These are phyloP conservation scores for Aythya baeri DNA, from an alignment of 2,113 vertebrate genomes.

Conservation along the genomic window DNA sequence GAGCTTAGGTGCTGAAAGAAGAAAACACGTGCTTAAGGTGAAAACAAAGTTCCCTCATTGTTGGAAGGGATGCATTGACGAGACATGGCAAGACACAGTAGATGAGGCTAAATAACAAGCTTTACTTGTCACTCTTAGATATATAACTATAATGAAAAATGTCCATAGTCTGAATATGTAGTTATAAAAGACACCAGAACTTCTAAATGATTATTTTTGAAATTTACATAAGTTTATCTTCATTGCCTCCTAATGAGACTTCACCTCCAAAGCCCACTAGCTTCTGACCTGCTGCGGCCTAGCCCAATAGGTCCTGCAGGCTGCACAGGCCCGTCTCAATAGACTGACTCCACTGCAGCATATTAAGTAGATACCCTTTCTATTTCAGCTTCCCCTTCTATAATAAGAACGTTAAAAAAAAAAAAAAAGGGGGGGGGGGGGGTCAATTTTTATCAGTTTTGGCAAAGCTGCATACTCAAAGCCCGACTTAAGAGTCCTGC, in stretches of 20 bases:
- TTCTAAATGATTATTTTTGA: not conserved
- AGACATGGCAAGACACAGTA: conserved; percentile 20
- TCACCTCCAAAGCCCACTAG: not conserved
- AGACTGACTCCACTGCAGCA: not conserved
- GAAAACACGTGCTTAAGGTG: conserved; percentile 24
- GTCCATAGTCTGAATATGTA: not conserved
- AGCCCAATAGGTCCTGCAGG: fast-evolving
- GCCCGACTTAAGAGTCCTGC: fast-evolving
- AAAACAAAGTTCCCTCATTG: conserved; percentile 4
- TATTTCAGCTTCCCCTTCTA: not conserved
- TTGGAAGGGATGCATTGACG: not conserved
- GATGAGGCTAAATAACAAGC: not conserved
- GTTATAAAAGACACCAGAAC: not conserved
- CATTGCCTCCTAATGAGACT: not conserved
- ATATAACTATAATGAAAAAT: not conserved
- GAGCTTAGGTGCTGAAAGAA: conserved; percentile 42
- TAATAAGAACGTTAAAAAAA: not conserved
- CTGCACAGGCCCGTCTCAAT: too few species aligned
- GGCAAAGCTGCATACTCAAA: not conserved
- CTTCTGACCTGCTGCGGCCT: not conserved
- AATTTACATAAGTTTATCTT: not conserved
- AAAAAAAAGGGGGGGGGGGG: too few species aligned
- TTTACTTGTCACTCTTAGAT: not conserved
- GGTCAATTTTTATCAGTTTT: not conserved
- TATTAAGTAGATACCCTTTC: not conserved